Evolutionary conservation across 2,888 invertebrate species (phyloP).

Genomic region (Trichogramma evanescens): DNA sequence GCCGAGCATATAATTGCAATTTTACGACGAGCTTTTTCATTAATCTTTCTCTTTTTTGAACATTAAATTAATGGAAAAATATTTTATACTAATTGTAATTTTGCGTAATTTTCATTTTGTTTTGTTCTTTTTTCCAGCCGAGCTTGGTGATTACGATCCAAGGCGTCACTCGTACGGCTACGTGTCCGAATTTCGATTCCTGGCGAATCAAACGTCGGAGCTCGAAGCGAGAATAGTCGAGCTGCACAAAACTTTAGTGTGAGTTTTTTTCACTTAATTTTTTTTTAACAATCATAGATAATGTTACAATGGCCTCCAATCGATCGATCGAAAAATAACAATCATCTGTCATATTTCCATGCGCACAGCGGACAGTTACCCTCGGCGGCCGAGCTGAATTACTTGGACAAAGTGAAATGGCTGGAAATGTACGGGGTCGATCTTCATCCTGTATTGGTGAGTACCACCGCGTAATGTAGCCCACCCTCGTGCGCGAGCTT

Average conservation of each 20-base stretch:
- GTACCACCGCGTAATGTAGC: neutral
- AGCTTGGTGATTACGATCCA: constrained; percentile 89
- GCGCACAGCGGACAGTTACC: constrained; percentile 75
- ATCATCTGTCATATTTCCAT: neutral
- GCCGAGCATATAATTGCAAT: no score
- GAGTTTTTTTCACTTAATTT: constrained; percentile 40
- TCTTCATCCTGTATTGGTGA: constrained; percentile 88
- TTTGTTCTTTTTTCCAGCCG: constrained; percentile 59
- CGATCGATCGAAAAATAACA: neutral
- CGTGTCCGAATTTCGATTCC: constrained; percentile 88
- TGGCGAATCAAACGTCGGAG: constrained; percentile 87
- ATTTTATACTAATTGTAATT: no score
- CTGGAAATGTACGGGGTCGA: constrained; percentile 97
- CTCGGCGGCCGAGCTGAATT: constrained; percentile 87
- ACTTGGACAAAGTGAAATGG: constrained; percentile 97
- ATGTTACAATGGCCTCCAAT: neutral
- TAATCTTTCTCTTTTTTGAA: no score
- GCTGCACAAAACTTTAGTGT: constrained; percentile 82
- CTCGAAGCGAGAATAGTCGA: constrained; percentile 81
- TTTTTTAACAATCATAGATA: neutral
- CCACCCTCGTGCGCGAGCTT: no score
- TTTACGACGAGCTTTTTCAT: no score
- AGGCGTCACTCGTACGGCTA: constrained; percentile 82
- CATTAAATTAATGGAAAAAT: no score
- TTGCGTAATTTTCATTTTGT: no score